Evolutionary conservation across 2,113 vertebrate species (phyloP).

Genomic region (Mobula hypostoma): DNA sequence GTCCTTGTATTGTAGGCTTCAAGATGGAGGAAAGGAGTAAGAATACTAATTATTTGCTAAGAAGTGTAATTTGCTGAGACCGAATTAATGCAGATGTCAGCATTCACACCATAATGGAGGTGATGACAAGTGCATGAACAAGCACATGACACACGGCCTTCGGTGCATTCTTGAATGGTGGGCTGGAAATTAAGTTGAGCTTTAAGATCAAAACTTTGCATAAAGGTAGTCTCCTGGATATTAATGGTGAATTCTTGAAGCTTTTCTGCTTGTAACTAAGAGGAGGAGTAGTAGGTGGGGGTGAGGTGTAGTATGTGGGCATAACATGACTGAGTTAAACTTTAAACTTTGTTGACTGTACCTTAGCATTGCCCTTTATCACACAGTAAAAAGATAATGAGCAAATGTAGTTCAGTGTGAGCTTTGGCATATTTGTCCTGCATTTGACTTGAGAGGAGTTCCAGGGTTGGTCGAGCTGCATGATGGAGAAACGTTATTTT

Average conservation of each 20-base stretch:
- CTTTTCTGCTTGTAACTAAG: background rate
- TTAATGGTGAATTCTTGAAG: background rate
- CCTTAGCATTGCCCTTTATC: background rate
- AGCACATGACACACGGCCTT: background rate
- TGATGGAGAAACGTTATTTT: background rate
- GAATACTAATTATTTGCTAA: background rate
- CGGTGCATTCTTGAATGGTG: background rate
- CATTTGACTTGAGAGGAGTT: background rate
- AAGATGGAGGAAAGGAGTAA: background rate
- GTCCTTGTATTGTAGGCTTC: background rate
- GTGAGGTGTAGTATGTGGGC: background rate
- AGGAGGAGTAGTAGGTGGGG: background rate
- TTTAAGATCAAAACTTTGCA: background rate
- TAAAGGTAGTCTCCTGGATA: background rate
- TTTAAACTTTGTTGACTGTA: background rate
- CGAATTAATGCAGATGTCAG: background rate
- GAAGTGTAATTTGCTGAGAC: background rate
- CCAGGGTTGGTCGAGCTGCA: background rate
- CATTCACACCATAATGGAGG: constrained; percentile 12
- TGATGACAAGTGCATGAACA: constrained; percentile 17
- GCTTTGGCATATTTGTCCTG: background rate
- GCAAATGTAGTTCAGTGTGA: background rate
- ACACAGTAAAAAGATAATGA: background rate
- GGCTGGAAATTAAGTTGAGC: background rate
- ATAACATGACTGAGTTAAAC: background rate